A percentile compares a stretch with the other conserved stretches of the same genome.
These are phyloP conservation scores for Eurosta solidaginis DNA, from an alignment of 1,140 invertebrate species.

Conservation along the genomic window DNA sequence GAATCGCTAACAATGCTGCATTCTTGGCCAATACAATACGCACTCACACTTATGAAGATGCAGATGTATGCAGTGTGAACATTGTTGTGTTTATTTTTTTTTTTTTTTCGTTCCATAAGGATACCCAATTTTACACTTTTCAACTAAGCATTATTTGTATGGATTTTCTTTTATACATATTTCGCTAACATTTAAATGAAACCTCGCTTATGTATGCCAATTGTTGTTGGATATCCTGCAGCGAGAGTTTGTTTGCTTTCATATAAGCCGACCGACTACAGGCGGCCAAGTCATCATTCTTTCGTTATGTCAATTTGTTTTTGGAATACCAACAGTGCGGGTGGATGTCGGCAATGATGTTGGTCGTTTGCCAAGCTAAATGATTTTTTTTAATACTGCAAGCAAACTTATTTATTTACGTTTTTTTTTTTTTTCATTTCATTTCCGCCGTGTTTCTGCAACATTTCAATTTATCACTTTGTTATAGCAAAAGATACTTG, in stretches of 20 bases:
- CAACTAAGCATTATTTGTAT: constrained; percentile 9
- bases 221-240: constrained; percentile 7
- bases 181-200: neutral
- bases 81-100: neutral
- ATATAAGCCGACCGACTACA: constrained; percentile 10
- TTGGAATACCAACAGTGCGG: neutral
- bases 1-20: constrained; percentile 28
- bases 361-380: neutral
- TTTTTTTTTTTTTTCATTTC: neutral
- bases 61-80: neutral
- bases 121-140: constrained; percentile 5
- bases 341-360: constrained; percentile 19
- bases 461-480: constrained; percentile 5
- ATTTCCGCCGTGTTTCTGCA: neutral
- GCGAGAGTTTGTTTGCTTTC: neutral
- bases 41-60: neutral
- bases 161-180: neutral
- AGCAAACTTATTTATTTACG: neutral
- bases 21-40: too few species aligned
- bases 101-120: neutral
- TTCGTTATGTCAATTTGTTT: neutral
- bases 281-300: neutral
- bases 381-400: neutral
- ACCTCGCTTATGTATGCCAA: neutral
- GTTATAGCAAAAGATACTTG: neutral